Conservation (phyloP, 2,797 vertebrate genomes). For the Enoplosus armatus region DNA sequence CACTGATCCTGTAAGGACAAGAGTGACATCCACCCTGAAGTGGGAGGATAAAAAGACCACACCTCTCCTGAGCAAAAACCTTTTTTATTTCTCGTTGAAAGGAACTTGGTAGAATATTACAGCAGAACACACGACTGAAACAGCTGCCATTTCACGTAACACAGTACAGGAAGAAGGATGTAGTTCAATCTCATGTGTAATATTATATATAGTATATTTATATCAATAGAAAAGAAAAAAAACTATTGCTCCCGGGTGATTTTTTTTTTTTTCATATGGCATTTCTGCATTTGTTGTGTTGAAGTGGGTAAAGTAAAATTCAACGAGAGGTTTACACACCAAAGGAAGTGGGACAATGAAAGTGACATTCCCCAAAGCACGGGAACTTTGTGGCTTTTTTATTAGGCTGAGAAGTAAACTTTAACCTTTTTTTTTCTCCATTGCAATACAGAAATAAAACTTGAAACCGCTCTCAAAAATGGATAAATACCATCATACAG, state of each 20-base stretch:
- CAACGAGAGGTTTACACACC: constrained; percentile 77
- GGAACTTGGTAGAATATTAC: constrained; percentile 89
- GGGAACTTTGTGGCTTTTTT: constrained; percentile 66
- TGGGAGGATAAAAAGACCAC: constrained; percentile 56
- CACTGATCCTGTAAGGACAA: neutral
- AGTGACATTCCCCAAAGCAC: constrained; percentile 67
- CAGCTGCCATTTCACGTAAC: constrained; percentile 98
- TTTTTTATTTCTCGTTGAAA: constrained; percentile 86
- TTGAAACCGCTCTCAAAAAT: constrained; percentile 77
- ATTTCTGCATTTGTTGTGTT: constrained; percentile 88
- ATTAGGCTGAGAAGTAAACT: constrained; percentile 76
- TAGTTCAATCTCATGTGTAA: constrained; percentile 88
- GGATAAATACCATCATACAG: constrained; percentile 90
- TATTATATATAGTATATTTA: constrained; percentile 82
- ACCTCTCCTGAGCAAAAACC: constrained; percentile 84
- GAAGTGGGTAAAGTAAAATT: constrained; percentile 81
- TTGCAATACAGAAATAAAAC: constrained; percentile 82
- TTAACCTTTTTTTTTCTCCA: constrained; percentile 58
- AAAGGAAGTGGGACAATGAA: constrained; percentile 76
- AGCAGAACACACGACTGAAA: constrained; percentile 97
- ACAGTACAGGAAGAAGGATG: constrained; percentile 95
- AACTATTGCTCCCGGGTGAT: constrained; percentile 95
- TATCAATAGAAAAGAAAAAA: constrained; percentile 84
- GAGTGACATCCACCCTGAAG: constrained; percentile 5
- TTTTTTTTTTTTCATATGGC: constrained; percentile 83